Base-by-base conservation (phyloP, 2,113 vertebrate species). In the Indicator indicator region DNA sequence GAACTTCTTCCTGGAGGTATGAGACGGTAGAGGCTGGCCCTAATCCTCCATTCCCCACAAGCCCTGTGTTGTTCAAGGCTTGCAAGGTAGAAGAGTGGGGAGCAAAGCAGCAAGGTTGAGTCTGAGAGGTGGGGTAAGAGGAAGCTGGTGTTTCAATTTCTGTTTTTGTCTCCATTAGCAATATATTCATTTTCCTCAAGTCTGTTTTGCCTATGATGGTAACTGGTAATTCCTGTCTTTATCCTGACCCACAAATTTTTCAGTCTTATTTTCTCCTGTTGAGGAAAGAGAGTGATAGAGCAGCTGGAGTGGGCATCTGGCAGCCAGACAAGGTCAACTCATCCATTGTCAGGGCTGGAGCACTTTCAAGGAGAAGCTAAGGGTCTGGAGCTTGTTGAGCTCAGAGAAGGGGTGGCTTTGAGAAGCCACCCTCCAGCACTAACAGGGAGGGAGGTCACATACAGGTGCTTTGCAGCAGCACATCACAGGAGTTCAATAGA, bases 121-220 rank as follows among this genome's bases (percentile, higher is more conserved):
- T 8, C 11, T 71, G 19, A 54, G 4, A 1, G 2, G 1, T 52
- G 50, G 6, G 1, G 8, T 24, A 32, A 65, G 10, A 4, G 11
- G 4, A 65, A 71, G 28, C 4, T 63, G 13, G 2, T 23, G 26
- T 18, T 84, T 44, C 19, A 58, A 8, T 32, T 81, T 87, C 24
- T 50, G 20, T 50, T 21, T 50, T 50, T 50, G 48, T 20, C 46
- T 48, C 46, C 19, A 20, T 44, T 68, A 54, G 3, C 13, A 38
- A 68, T 28, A 75, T 17, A 18, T 28, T 64, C 5, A 5, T 28
- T 40, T 64, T 50, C 11, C 48, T 50, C 48, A 50, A 50, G 48
- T 50, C 50, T 52, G 50, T 26, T 52, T 52, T 13, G 50, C 23
- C 23, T 52, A 12, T 52, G 50, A 52, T 52, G 50, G 23, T 42